Conservation (phyloP, 2,888 invertebrate genomes). For the Caenorhabditis parvicauda region DNA sequence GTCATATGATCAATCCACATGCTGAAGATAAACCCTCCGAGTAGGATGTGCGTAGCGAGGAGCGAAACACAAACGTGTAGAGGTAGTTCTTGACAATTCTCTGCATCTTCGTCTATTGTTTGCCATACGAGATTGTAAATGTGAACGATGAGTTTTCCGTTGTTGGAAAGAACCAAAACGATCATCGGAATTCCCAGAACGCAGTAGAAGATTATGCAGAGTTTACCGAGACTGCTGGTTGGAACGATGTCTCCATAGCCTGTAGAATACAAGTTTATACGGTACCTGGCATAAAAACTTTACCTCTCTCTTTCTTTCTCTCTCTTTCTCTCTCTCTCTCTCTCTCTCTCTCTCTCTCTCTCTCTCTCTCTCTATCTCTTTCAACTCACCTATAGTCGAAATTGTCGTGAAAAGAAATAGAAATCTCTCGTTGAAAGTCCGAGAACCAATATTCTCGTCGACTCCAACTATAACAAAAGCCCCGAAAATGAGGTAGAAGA, state of each 20-base stretch:
- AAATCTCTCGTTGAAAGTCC: constrained; percentile 21
- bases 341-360: no score
- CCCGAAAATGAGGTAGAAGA: constrained; percentile 35
- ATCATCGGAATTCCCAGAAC: constrained; percentile 47
- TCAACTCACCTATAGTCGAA: constrained; percentile 46
- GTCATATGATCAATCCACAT: constrained; percentile 39
- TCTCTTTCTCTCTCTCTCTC: no score
- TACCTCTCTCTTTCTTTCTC: no score
- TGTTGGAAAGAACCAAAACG: constrained; percentile 43
- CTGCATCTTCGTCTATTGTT: constrained; percentile 11
- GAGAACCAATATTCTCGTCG: constrained; percentile 13
- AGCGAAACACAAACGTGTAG: constrained; percentile 33
- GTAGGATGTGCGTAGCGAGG: constrained; percentile 33
- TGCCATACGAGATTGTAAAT: constrained; percentile 33
- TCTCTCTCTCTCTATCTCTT: no score
- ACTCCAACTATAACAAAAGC: constrained; percentile 26
- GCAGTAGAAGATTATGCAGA: constrained; percentile 40
- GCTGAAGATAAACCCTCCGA: constrained; percentile 47
- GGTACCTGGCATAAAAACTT: no score
- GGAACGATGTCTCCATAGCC: constrained; percentile 51
- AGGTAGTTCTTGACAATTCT: constrained; percentile 13
- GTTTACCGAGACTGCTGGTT: constrained; percentile 12
- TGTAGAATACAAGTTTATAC: no score
- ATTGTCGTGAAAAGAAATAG: constrained; percentile 49
- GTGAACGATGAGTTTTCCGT: constrained; percentile 44